These are phyloP conservation scores for Lepas anatifera DNA, from an alignment of 2,888 invertebrate genomes.

Conservation along the genomic window DNA sequence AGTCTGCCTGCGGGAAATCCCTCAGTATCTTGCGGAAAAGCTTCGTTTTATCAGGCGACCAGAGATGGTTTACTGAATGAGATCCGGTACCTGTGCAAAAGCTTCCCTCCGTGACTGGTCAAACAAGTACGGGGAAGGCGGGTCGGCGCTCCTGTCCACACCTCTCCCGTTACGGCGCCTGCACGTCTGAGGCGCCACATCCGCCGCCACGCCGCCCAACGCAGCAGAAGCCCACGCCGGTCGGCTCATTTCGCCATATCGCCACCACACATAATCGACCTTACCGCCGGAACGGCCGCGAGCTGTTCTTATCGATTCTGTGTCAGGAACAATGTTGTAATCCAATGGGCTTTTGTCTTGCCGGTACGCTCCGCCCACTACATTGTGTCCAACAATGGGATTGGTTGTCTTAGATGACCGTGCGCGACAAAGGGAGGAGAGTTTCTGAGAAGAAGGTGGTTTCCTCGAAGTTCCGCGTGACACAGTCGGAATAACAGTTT, in stretches of 20 bases:
- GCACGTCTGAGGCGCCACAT: background rate
- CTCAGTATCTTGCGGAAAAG: no score
- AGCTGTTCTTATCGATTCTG: constrained; percentile 3
- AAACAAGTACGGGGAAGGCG: background rate
- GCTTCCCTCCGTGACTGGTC: no score
- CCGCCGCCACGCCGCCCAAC: background rate
- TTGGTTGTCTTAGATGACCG: background rate
- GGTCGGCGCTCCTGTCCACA: background rate
- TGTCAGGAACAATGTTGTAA: background rate
- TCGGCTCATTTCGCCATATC: background rate
- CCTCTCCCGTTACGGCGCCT: background rate
- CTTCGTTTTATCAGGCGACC: no score
- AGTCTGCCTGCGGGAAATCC: no score
- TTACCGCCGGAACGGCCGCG: background rate
- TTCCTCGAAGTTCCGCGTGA: no score
- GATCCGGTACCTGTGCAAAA: no score
- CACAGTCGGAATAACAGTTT: no score
- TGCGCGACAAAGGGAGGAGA: background rate
- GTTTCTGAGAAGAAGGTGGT: no score
- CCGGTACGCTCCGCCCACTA: background rate
- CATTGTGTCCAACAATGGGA: constrained; percentile 7
- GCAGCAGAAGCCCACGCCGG: background rate
- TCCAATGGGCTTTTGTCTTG: constrained; percentile 12
- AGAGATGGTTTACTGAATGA: no score
- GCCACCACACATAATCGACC: background rate